Conservation (phyloP, 2,113 vertebrate genomes). For the Cavia porcellus region DNA sequence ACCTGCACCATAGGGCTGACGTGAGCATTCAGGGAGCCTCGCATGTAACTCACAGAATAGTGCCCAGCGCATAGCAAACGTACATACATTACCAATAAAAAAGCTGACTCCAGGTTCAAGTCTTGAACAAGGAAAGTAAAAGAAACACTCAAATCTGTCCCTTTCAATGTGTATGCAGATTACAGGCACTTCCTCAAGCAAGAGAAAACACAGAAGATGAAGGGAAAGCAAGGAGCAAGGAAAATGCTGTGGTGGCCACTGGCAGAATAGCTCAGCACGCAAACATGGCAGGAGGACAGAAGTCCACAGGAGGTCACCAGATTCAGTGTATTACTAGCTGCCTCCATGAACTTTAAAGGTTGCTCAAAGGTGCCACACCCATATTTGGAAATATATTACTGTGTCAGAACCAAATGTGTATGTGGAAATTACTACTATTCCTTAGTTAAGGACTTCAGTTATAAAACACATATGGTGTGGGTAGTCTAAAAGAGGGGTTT, state of each 20-base stretch:
- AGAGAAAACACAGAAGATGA: not conserved
- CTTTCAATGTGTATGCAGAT: not conserved
- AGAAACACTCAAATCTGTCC: not conserved
- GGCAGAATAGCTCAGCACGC: not conserved
- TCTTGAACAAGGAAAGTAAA: not conserved
- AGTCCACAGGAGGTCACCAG: not conserved
- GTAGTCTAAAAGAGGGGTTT: constrained; percentile 58
- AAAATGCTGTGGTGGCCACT: not conserved
- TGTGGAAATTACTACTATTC: constrained; percentile 68
- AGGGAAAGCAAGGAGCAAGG: not conserved
- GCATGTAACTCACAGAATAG: not conserved
- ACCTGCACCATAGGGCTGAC: not conserved
- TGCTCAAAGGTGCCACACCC: not conserved
- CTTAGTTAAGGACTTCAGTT: constrained; percentile 50
- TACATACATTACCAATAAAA: not conserved
- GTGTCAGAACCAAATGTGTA: constrained; percentile 1
- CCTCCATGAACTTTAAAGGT: not conserved
- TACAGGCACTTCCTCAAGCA: not conserved
- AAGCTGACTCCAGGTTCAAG: not conserved
- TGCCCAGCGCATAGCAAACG: not conserved
- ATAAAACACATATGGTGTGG: constrained; percentile 59
- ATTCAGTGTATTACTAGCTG: not conserved
- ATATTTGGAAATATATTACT: constrained; percentile 48
- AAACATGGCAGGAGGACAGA: not conserved
- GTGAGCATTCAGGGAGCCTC: not conserved